Evolutionary conservation across 53 echinoderm and acorn worm genomes (phyloP).

Genomic region (Pentamera pediparva): DNA sequence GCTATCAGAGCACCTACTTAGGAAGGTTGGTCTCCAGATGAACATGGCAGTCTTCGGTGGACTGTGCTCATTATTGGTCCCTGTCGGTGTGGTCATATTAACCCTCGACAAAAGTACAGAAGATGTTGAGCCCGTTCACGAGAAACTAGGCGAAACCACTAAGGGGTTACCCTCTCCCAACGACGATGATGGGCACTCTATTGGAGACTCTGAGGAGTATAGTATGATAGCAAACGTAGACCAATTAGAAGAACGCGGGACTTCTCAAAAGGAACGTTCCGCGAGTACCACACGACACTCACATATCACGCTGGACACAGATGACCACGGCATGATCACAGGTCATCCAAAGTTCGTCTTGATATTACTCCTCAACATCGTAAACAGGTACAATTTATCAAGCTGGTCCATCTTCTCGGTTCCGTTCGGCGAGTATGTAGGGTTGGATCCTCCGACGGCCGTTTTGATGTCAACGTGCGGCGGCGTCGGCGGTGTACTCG

Average conservation of each 20-base stretch:
- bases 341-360: background rate
- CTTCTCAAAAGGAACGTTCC: too few species aligned
- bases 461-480: conserved; percentile 4
- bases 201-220: too few species aligned
- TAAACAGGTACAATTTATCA: background rate
- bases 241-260: too few species aligned
- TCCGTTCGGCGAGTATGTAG: background rate
- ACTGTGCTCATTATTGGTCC: background rate
- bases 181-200: too few species aligned
- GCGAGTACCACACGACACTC: too few species aligned
- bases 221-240: too few species aligned
- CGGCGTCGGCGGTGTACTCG: background rate
- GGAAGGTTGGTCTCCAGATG: background rate
- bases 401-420: background rate
- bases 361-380: background rate
- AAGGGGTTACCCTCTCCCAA: too few species aligned
- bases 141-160: too few species aligned
- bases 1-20: background rate
- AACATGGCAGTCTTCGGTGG: background rate
- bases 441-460: background rate
- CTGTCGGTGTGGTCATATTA: too few species aligned
- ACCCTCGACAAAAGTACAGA: too few species aligned
- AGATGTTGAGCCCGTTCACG: background rate
- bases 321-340: background rate
- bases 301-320: too few species aligned